Percentiles rank a stretch among this genome's conserved stretches.
Conservation (phyloP, 2,113 vertebrate genomes). For the Megaleporinus macrocephalus region DNA sequence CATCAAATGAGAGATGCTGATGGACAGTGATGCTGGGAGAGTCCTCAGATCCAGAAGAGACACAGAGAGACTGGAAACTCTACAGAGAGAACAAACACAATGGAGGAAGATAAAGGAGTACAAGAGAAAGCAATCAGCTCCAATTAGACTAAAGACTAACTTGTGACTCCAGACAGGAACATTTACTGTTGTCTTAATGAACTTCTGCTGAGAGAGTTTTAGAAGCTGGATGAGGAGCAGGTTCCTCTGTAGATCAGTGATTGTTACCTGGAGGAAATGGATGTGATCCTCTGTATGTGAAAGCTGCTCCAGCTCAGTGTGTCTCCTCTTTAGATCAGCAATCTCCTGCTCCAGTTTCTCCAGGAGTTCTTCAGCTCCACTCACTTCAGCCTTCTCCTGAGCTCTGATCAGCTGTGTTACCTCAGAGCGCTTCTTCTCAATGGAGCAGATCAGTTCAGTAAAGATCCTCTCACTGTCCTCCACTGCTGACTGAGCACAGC, state of each 20-base stretch:
- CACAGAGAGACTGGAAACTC: too few relatives aligned
- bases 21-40: too few relatives aligned
- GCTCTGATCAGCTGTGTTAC: constrained; percentile 39
- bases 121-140: too few relatives aligned
- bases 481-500: neutral
- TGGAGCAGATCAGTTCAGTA: constrained; percentile 42
- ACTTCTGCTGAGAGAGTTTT: neutral
- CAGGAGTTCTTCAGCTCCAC: constrained; percentile 18
- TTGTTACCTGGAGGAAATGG: constrained; percentile 47
- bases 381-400: constrained; percentile 41
- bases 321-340: constrained; percentile 43
- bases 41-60: too few relatives aligned
- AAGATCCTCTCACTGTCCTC: constrained; percentile 4
- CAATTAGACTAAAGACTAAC: too few relatives aligned
- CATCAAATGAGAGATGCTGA: too few relatives aligned
- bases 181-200: too few relatives aligned
- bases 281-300: constrained; percentile 48
- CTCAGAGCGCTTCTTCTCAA: constrained; percentile 50
- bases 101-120: too few relatives aligned
- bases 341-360: constrained; percentile 49
- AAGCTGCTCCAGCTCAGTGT: constrained; percentile 43
- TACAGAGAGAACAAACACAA: too few relatives aligned
- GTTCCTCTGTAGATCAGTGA: constrained; percentile 40
- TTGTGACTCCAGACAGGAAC: too few relatives aligned
- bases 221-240: neutral